Evolutionary conservation across 2,888 invertebrate species (phyloP).

Genomic region (Drosophila vallismaia): DNA sequence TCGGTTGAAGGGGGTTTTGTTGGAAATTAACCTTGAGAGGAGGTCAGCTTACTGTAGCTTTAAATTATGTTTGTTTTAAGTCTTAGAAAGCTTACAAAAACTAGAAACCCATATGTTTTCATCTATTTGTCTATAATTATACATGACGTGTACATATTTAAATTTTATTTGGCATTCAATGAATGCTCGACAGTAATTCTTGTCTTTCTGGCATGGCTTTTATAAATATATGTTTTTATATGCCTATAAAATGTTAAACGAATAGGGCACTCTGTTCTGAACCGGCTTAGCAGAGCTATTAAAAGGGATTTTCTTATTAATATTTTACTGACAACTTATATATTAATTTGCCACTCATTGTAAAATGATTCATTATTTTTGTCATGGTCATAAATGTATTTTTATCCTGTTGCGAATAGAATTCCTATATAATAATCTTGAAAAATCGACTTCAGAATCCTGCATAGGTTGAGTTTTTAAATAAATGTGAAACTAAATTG

Average conservation of each 20-base stretch:
- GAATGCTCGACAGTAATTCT: too few species aligned
- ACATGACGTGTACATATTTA: too few species aligned
- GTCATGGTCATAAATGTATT: neutral
- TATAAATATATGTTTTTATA: too few species aligned
- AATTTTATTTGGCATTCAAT: neutral
- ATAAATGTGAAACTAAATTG: slow-evolving; percentile 33
- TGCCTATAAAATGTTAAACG: too few species aligned
- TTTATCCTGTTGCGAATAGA: neutral
- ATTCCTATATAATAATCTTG: too few species aligned
- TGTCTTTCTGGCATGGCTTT: too few species aligned
- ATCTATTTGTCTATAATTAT: too few species aligned
- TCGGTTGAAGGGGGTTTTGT: slow-evolving; percentile 26
- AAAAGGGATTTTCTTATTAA: too few species aligned
- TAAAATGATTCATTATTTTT: slow-evolving; percentile 1
- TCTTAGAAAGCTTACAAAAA: neutral
- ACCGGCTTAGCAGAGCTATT: neutral
- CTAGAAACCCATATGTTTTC: neutral
- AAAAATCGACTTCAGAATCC: neutral
- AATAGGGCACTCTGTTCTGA: too few species aligned
- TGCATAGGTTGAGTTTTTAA: slow-evolving; percentile 30
- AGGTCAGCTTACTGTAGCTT: slow-evolving; percentile 19
- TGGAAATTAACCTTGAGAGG: slow-evolving; percentile 26
- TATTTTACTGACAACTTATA: too few species aligned
- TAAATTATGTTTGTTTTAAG: neutral
- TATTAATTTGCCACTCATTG: neutral